Evolutionary conservation across 2,888 invertebrate genomes (phyloP).

Genomic region (Cactoblastis cactorum): DNA sequence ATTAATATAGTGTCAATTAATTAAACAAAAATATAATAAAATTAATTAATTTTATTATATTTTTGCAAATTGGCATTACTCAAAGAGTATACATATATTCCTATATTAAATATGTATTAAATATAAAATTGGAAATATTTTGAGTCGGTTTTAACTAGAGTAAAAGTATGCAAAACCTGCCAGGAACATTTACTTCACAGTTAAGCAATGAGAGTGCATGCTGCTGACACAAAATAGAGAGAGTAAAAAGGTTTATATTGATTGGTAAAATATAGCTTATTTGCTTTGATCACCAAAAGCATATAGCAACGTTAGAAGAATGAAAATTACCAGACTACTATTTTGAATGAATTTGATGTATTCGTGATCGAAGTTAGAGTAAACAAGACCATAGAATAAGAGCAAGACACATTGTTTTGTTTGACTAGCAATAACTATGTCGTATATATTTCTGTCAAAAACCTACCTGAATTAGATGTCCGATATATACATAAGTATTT

Average conservation of each 20-base stretch:
- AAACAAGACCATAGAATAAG: too few relatives aligned
- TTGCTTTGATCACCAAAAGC: too few relatives aligned
- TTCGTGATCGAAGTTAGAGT: too few relatives aligned
- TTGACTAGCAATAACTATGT: too few relatives aligned
- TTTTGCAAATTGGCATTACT: background rate
- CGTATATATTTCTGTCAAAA: too few relatives aligned
- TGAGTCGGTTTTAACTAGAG: background rate
- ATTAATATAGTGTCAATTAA: background rate
- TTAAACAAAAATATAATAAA: background rate
- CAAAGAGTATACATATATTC: background rate
- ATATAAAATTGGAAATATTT: background rate
- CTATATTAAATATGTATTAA: background rate
- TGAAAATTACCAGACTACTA: too few relatives aligned
- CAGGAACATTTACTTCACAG: conserved; percentile 8
- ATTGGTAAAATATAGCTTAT: too few relatives aligned
- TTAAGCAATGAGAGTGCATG: conserved; percentile 3
- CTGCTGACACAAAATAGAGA: background rate
- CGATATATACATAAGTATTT: too few relatives aligned
- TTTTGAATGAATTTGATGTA: too few relatives aligned
- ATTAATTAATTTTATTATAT: background rate
- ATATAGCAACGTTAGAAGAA: too few relatives aligned
- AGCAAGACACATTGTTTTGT: too few relatives aligned
- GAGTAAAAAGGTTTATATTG: background rate
- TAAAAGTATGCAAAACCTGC: conserved; percentile 3
- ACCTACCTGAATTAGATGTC: too few relatives aligned